Base-by-base conservation (phyloP, 2,113 vertebrate genomes). In the Sphyrna mokarran region DNA sequence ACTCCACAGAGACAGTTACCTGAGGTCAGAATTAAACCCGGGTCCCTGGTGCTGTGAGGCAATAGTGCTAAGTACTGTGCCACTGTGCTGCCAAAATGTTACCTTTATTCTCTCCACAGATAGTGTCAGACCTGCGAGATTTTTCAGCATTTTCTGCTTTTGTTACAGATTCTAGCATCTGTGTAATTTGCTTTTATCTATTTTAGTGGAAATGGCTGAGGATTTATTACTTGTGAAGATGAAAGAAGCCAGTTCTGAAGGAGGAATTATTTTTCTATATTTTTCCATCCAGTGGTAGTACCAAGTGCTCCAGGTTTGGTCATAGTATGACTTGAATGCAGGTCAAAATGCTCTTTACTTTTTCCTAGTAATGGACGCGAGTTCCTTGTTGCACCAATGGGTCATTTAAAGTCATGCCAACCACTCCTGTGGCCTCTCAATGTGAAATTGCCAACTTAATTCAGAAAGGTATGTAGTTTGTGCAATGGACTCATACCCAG, bases 371-470 rank as follows among this genome's bases (percentile, higher is more conserved):
- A 66, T 91, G 61, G 58, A 22, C 33, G 54, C 89, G 9, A 14
- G 18, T 91, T 91, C 58, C 33, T 5, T 66, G 33, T 33, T 91
- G 61, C 86, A 16, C 26, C 26, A 29, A 29, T 61, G 86, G 86
- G 48, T 61, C 43, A 89, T 91, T 66, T 23, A 37, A 90, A 66
- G 58, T 9, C n/a, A 66, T 63, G 66, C 89, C 89, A 91, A 14
- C 61, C 33, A 91, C 61, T n/a, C 33, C 18, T 66, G 61, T 91
- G 58, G 61, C 61, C 89, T 37, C 61, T 66, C 33, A 66, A 91
- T 66, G 58, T 63, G 33, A 91, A 33, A 91, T 33, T 91, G 89
- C 58, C 61, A 91, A 91, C 66, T 66, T 91, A 91, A 91, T 91
- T 66, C 89, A 18, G 61, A 91, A 91, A 66, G 58, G 58, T 5